These are phyloP conservation scores for Cetonia aurata DNA, from an alignment of 2,888 invertebrate species.

Conservation along the genomic window DNA sequence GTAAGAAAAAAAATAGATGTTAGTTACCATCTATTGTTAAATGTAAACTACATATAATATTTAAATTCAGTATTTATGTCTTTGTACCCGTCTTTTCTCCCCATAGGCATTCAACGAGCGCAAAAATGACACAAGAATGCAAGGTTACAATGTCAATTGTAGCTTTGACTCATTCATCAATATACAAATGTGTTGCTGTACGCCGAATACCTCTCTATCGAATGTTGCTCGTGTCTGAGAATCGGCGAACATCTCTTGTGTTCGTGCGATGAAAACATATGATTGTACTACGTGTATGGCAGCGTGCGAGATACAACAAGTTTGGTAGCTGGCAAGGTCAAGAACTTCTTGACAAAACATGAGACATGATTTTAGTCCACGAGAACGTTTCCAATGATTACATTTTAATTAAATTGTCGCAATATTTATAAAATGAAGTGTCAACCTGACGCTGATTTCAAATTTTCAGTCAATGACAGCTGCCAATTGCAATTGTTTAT, in stretches of 20 bases:
- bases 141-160: slow-evolving; percentile 40
- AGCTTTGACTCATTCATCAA: slow-evolving; percentile 39
- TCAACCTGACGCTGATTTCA: too few species aligned
- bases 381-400: too few species aligned
- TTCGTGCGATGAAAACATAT: slow-evolving; percentile 1
- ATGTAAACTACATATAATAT: too few species aligned
- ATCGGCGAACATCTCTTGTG: too few species aligned
- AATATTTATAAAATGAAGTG: too few species aligned
- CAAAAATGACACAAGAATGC: slow-evolving; percentile 15
- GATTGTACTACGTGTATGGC: not conserved
- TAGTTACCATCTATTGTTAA: too few species aligned
- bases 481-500: not conserved
- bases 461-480: slow-evolving; percentile 1
- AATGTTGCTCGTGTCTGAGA: not conserved
- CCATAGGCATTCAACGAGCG: not conserved
- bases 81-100: too few species aligned
- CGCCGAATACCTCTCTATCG: not conserved
- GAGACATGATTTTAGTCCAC: too few species aligned
- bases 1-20: too few species aligned
- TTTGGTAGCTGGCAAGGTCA: slow-evolving; percentile 25
- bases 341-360: slow-evolving; percentile 2
- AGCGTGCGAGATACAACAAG: slow-evolving; percentile 28
- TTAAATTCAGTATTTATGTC: too few species aligned
- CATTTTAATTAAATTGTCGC: too few species aligned
- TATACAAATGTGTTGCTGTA: not conserved